Conservation (phyloP, 1,140 invertebrate species). For the Drosophila pachea region DNA sequence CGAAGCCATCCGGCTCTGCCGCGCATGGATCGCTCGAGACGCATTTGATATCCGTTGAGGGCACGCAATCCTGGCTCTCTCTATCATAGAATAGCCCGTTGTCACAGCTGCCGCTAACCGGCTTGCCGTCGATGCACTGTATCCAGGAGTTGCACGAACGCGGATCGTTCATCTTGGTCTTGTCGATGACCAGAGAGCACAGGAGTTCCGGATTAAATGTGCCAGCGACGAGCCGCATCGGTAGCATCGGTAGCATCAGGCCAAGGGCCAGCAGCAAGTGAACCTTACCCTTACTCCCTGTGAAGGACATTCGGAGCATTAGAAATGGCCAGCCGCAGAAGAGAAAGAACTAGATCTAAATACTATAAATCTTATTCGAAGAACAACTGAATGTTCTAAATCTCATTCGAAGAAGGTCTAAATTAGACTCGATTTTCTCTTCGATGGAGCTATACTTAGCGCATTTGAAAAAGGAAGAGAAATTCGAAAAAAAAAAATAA, state of each 20-base stretch:
- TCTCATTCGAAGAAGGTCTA: not conserved
- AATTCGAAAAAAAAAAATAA: too few relatives aligned
- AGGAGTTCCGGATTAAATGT: slow-evolving; percentile 57
- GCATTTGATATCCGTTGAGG: slow-evolving; percentile 47
- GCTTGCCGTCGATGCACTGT: slow-evolving; percentile 52
- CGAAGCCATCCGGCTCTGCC: slow-evolving; percentile 46
- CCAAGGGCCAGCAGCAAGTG: not conserved
- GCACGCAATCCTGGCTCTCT: slow-evolving; percentile 46
- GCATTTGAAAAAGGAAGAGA: too few relatives aligned
- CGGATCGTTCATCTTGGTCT: slow-evolving; percentile 67
- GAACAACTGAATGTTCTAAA: not conserved
- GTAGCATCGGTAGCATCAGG: not conserved
- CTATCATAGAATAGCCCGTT: slow-evolving; percentile 58
- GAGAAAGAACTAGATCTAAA: too few relatives aligned
- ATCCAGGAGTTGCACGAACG: slow-evolving; percentile 61
- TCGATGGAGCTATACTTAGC: too few relatives aligned
- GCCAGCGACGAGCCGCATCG: not conserved
- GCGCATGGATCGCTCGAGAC: slow-evolving; percentile 69
- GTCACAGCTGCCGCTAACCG: slow-evolving; percentile 49
- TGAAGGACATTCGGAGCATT: not conserved
- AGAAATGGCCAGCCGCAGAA: not conserved
- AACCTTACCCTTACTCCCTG: slow-evolving; percentile 14
- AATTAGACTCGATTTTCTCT: too few relatives aligned
- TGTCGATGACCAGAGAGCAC: slow-evolving; percentile 53
- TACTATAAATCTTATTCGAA: too few relatives aligned